Evolutionary conservation across 2,113 vertebrate species (phyloP), one percentile per base, ranked within the genome.

Genomic region (Pygoscelis adeliae): DNA sequence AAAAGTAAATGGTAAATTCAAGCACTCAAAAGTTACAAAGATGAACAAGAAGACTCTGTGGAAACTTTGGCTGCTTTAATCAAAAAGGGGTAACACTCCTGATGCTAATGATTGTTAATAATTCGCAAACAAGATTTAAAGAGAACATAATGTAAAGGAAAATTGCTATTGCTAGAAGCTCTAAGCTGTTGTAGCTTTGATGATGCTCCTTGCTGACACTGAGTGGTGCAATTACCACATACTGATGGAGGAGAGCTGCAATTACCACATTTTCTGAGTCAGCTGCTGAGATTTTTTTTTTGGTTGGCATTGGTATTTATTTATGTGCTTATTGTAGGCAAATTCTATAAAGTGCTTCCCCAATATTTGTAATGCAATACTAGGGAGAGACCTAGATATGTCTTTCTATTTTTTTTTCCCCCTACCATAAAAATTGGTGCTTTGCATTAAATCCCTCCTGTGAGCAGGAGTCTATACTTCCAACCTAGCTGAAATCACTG

Each of bases 91-190:
- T 88, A 83, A 91, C 19, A 1, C 40, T 83, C 53, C 66, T 95
- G 63, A 58, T 90, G 79, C 71, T 96, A 89, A 53, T 52, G 67
- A 53, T 70, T 58, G 67, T 96, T 96, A 96, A 89, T 97, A 98
- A 97, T 87, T 93, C 88, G 69, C 77, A 65, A 81, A 90, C 80
- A 97, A 94, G 89, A 93, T 92, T 93, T 97, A 92, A 94, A 96
- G 88, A 90, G 83, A 73, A 38, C 62, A 55, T 89, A 80, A 47
- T 3, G 23, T 87, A 93, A 67, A 91, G 87, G 70, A 22, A 32
- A 81, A 83, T 78, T 78, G 55, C 65, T 82, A 15, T 58, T 83
- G 84, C 93, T 82, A 27, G 87, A 67, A 85, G 49, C 70, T 82
- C 46, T 26, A 40, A 91, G 80, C 79, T 93, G 66, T 83, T 93